Base-by-base conservation (phyloP, 92 coral and sea anemone species). In the Montipora capitata region DNA sequence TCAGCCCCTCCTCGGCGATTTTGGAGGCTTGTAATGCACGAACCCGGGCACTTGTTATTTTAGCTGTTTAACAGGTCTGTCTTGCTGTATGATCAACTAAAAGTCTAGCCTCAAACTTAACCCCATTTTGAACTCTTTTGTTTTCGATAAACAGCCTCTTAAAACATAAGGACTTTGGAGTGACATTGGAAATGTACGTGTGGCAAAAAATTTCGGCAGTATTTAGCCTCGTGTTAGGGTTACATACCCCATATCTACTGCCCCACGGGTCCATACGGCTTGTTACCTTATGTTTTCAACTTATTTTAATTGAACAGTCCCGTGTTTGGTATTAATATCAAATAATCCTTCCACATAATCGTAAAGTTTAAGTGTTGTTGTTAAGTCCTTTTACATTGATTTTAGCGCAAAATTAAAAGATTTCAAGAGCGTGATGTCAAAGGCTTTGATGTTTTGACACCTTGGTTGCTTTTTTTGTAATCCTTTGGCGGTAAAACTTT, bases 1-100 rank as follows among this genome's bases (percentile, higher is more conserved):
- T 63, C 70, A 78, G 96, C 96, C 89, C 98, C 98, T 82, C 98
- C 98, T 89, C 89, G 48, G 83, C 85, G 92, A 93, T 95, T 95
- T 27, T 94, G 89, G 94, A 89, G 90, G 96, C 91, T 95, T 93
- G 84, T 82, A 92, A 57, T 74, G 91, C 86, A 76, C 87, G 84
- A 80, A 91, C 78, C 67, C 77, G 65, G 90, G 82, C 80, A 86
- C 70, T 69, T 27, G 66, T 16, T 95, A 74, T 87, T 83, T 84
- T 82, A 94, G 3, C 13, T 89, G 80, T 68, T 67, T 58, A 58
- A 73, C 66, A 81, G 91, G 58, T 18, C 52, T 68, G 42, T 57
- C 45, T 44, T 68, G 12, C 79, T 16, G 57, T 42, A 40, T 38
- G 68, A 38, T 69, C 44, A 45, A 84, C 39, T 12, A 51, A 40